phyloP scores from a whole-genome alignment of 2,888 invertebrate genomes.

The Theretra japonica region DNA sequence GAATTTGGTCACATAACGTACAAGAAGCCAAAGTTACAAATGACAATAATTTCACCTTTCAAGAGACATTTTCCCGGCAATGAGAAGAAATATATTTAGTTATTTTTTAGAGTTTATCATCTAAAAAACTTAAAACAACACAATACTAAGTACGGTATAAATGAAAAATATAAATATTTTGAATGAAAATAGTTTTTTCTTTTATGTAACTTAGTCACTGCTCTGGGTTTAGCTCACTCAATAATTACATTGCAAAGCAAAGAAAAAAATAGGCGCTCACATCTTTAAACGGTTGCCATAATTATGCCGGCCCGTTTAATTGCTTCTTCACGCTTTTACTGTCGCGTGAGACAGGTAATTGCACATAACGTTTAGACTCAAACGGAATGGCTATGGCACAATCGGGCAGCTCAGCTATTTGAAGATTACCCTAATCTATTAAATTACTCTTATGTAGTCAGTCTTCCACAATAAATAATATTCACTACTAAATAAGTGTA shows the following conservation, averaged over 20 bases:
- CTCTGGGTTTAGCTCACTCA: too few species aligned
- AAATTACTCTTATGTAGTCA: not conserved
- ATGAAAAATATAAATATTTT: too few species aligned
- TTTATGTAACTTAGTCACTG: too few species aligned
- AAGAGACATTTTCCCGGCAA: too few species aligned
- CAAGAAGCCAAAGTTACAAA: too few species aligned
- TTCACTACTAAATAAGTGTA: not conserved
- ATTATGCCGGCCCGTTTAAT: not conserved
- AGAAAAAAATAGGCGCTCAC: not conserved
- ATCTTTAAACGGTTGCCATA: not conserved
- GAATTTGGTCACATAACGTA: too few species aligned
- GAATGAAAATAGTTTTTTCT: too few species aligned
- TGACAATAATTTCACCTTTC: too few species aligned
- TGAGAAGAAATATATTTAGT: too few species aligned
- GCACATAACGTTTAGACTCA: not conserved
- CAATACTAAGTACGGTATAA: too few species aligned
- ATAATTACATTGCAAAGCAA: not conserved
- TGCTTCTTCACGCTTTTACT: conserved; percentile 6
- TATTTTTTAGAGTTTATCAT: too few species aligned
- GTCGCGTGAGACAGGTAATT: not conserved
- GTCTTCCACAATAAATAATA: not conserved
- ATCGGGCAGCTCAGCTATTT: not conserved
- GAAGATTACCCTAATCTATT: not conserved
- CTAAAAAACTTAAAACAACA: too few species aligned
- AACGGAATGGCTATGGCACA: not conserved